Evolutionary conservation across 2,888 invertebrate species (phyloP).

Genomic region (Drosophila antonietae): DNA sequence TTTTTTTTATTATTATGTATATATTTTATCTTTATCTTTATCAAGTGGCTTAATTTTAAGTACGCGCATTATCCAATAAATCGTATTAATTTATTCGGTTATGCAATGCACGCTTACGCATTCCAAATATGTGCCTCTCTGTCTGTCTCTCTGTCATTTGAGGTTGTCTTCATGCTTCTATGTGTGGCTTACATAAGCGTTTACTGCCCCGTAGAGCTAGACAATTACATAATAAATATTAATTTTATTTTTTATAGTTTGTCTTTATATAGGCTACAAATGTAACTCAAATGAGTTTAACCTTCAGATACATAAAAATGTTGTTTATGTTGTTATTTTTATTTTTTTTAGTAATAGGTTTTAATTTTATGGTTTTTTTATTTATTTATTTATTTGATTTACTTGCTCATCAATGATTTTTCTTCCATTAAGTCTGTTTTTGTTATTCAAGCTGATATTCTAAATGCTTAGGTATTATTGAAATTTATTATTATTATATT

Average conservation of each 20-base stretch:
- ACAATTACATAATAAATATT: not conserved
- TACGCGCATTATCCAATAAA: slow-evolving; percentile 10
- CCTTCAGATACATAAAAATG: not conserved
- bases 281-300: not conserved
- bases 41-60: slow-evolving; percentile 6
- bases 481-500: not conserved
- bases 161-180: not conserved
- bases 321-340: not conserved
- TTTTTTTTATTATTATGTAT: not conserved
- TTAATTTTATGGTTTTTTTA: not conserved
- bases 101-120: slow-evolving; percentile 6
- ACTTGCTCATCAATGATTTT: not conserved
- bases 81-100: slow-evolving; percentile 4
- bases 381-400: not conserved
- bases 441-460: no score
- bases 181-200: not conserved
- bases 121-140: not conserved
- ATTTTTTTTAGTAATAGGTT: no score
- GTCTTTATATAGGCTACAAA: not conserved
- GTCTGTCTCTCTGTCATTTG: not conserved
- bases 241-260: slow-evolving; percentile 2
- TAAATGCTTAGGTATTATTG: no score
- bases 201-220: not conserved
- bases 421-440: no score
- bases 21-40: not conserved